Conservation (phyloP, 2,113 vertebrate species). For the Spea multiplicata region DNA sequence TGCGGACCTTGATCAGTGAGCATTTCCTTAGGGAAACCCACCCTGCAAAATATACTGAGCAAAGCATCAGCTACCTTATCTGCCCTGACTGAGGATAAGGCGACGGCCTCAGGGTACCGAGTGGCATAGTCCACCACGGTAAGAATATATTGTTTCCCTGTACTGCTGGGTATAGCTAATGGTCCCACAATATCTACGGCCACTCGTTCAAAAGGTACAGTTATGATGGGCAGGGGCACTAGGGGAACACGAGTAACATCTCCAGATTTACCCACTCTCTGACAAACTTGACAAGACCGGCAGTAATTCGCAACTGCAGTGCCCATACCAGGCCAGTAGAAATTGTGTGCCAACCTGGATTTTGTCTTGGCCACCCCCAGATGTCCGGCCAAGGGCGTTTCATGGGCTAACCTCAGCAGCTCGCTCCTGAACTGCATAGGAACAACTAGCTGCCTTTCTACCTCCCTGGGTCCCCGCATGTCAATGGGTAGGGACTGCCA, state of each 20-base stretch:
- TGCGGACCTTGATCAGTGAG: not conserved
- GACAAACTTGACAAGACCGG: not conserved
- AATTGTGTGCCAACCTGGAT: not conserved
- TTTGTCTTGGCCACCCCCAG: not conserved
- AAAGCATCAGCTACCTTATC: conserved; percentile 7
- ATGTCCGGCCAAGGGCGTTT: not conserved
- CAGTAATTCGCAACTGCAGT: not conserved
- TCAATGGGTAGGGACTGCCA: too few species aligned
- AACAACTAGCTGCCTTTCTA: not conserved
- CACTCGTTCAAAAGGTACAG: conserved; percentile 3
- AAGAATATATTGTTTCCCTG: too few species aligned
- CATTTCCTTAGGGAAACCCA: not conserved
- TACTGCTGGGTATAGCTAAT: not conserved
- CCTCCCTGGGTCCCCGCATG: too few species aligned
- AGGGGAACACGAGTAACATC: not conserved
- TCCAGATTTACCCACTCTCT: not conserved
- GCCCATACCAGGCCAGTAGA: not conserved
- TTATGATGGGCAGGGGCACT: not conserved
- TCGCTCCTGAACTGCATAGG: not conserved
- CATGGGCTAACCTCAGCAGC: not conserved
- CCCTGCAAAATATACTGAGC: not conserved
- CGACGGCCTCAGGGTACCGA: too few species aligned
- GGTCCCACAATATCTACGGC: conserved; percentile 10
- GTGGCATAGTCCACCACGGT: too few species aligned
- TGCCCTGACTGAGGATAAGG: too few species aligned